Base-by-base conservation (phyloP, 2,888 invertebrate genomes). In the Hyles lineata region DNA sequence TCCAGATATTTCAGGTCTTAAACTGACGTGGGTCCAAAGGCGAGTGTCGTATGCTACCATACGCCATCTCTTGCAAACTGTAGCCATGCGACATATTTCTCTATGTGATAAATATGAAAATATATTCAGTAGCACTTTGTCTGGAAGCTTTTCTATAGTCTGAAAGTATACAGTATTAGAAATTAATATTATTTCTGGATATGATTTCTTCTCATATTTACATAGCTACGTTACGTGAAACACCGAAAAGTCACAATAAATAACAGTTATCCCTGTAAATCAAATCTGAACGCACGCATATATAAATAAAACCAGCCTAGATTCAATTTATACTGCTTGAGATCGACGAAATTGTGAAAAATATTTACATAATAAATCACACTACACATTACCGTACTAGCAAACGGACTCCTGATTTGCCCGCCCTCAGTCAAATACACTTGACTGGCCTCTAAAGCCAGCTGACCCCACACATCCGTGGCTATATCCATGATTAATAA, bases 61-160 rank as follows among this genome's bases (percentile, higher is more conserved):
- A 17, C 99, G 96, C 99, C 99, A 99, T 91, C 98, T 97, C 88
- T 98, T 98, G 95, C 99, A 99, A 3, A 99, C 98, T 77, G 97
- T 96, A 0, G 99, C 99, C 95, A 99, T 96, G 50, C 97, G 97
- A 90, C 98, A 98, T 89, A 99, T 98, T 94, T 99, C 99, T 74
- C 97, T 96, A 88, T 99, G 99, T 43, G 97, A 96, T 78, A 99
- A 95, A 92, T 99, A 99, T 63, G 98, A 97, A 94, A 99, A 99
- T 86, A 99, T 97, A 87, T 98, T 97, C 77, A 99, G 95, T 59
- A 99, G 95, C 50, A 99, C 98, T 94, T 99, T 99, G 91, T 99
- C 99, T 17, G 99, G 99, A 58, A 99, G 95, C 90, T 99, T 98
- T 90, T 98, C 98, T 87, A 99, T 98, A 7, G 98, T 98, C 98